Conservation (phyloP, 35 echinoderm and acorn worm species). For the Nesometra sesokonis region DNA sequence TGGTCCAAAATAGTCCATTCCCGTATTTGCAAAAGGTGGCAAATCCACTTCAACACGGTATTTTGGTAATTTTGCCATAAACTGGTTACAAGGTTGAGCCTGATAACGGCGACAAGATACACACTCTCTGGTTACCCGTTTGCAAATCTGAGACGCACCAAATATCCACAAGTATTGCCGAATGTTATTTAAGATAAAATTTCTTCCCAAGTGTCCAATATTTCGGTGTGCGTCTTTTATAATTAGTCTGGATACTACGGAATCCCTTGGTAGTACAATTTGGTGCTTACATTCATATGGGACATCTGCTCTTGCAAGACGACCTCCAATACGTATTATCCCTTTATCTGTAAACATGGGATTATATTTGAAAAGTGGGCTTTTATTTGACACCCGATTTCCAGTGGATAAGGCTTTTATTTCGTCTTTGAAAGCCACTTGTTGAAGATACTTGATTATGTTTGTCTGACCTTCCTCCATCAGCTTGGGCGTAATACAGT, state of each 20-base stretch:
- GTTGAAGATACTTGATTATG: too few species aligned
- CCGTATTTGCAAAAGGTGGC: not conserved
- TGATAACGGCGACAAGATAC: not conserved
- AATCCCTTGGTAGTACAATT: not conserved
- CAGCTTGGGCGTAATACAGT: not conserved
- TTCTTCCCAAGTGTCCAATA: not conserved
- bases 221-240: not conserved
- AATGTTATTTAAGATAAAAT: not conserved
- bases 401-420: too few species aligned
- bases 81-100: not conserved
- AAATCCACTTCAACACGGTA: not conserved
- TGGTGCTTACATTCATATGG: not conserved
- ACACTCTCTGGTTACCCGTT: not conserved
- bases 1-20: conserved; percentile 24
- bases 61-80: not conserved
- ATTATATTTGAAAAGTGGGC: too few species aligned
- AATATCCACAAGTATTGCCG: not conserved
- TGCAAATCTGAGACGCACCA: not conserved
- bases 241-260: not conserved
- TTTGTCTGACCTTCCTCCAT: not conserved
- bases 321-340: too few species aligned
- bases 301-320: not conserved
- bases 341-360: too few species aligned
- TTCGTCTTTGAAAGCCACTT: too few species aligned
- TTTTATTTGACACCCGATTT: too few species aligned